Evolutionary conservation across 2,113 vertebrate species (phyloP).

Genomic region (Leucopsar rothschildi): DNA sequence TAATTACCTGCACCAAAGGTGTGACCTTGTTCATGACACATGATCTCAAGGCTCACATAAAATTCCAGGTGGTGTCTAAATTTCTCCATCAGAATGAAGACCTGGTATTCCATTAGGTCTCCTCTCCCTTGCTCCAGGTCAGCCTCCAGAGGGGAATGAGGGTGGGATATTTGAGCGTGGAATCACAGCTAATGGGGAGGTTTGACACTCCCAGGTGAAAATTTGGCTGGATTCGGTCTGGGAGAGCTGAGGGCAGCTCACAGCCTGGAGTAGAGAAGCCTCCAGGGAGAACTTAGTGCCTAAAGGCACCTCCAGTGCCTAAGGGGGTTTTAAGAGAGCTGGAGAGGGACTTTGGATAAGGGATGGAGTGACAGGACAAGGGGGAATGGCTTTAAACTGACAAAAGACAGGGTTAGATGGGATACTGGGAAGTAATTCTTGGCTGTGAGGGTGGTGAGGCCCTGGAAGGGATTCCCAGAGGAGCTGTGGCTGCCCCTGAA

Average conservation of each 20-base stretch:
- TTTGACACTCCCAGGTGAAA: not conserved
- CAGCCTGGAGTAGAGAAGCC: fast-evolving
- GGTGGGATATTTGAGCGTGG: not conserved
- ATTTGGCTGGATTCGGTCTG: not conserved
- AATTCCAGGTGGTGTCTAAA: not conserved
- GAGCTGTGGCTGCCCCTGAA: not conserved
- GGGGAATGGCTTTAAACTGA: not conserved
- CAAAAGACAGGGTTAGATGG: fast-evolving
- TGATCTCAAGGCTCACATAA: not conserved
- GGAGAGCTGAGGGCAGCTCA: not conserved
- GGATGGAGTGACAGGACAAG: fast-evolving
- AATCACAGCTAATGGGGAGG: not conserved
- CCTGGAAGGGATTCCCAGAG: fast-evolving
- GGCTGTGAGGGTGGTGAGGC: fast-evolving
- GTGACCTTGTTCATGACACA: fast-evolving
- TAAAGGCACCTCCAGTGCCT: not conserved
- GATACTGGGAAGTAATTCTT: not conserved
- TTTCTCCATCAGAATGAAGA: not conserved
- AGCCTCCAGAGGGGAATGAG: not conserved
- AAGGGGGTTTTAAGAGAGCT: not conserved
- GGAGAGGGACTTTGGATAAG: not conserved
- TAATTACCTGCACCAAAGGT: not conserved
- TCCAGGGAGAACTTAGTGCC: fast-evolving
- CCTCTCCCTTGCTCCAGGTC: not conserved
- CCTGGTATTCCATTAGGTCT: fast-evolving